Conservation (phyloP, 2,888 invertebrate genomes). For the Thyatira batis region DNA sequence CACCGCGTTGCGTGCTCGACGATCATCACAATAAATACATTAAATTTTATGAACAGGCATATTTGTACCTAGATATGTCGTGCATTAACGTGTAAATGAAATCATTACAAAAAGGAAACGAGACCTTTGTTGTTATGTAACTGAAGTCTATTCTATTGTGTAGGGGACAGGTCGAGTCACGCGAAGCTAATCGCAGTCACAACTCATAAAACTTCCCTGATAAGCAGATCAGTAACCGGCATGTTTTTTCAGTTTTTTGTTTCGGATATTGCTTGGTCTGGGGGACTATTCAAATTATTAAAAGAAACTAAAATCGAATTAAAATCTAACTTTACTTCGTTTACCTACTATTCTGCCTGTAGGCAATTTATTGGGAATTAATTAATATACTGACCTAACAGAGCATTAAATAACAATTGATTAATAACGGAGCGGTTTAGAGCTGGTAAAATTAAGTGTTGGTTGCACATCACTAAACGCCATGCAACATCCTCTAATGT, state of each 20-base stretch:
- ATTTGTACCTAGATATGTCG: slow-evolving; percentile 35
- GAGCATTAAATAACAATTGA: slow-evolving; percentile 23
- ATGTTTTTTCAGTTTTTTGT: no score
- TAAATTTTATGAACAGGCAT: slow-evolving; percentile 42
- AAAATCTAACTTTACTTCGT: no score
- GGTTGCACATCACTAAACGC: slow-evolving; percentile 8
- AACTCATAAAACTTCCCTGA: background rate
- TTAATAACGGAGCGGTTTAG: slow-evolving; percentile 19
- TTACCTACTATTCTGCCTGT: slow-evolving; percentile 13
- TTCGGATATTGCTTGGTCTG: no score
- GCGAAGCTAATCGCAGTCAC: slow-evolving; percentile 35
- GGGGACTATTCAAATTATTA: no score
- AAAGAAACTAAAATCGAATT: no score
- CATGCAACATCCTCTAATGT: background rate
- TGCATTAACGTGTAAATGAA: slow-evolving; percentile 52
- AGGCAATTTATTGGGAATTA: slow-evolving; percentile 37
- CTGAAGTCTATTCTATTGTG: slow-evolving; percentile 46
- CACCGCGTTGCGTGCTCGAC: slow-evolving; percentile 42
- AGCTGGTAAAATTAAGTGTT: slow-evolving; percentile 19
- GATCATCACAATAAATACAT: slow-evolving; percentile 46
- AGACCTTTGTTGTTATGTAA: slow-evolving; percentile 42
- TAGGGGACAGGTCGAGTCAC: slow-evolving; percentile 42
- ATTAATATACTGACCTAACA: slow-evolving; percentile 24
- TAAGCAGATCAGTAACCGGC: background rate
- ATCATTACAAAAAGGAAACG: slow-evolving; percentile 48